Conservation (phyloP, 2,888 invertebrate species). For the Campaea margaritaria region DNA sequence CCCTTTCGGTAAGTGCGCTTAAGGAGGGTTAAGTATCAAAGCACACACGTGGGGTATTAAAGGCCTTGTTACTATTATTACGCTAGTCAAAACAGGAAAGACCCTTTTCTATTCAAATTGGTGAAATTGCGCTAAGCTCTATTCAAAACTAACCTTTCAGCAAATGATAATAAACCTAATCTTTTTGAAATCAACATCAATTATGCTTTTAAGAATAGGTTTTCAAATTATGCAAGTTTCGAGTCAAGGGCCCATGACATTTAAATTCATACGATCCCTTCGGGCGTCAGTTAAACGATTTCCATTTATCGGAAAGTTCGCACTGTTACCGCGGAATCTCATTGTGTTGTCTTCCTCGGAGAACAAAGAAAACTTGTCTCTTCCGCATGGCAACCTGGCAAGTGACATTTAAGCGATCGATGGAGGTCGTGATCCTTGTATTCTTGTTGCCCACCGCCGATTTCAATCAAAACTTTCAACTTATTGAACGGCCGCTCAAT, state of each 20-base stretch:
- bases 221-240: constrained; percentile 12
- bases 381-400: constrained; percentile 77
- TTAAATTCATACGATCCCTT: constrained; percentile 47
- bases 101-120: constrained; percentile 27
- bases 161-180: constrained; percentile 6
- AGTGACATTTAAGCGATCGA: constrained; percentile 81
- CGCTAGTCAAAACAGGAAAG: constrained; percentile 33
- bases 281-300: constrained; percentile 53
- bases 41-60: constrained; percentile 36
- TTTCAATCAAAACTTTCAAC: constrained; percentile 47
- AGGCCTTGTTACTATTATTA: constrained; percentile 34
- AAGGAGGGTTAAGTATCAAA: constrained; percentile 33
- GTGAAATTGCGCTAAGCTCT: constrained; percentile 13
- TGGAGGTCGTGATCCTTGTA: constrained; percentile 71
- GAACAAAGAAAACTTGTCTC: constrained; percentile 70
- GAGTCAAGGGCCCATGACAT: constrained; percentile 44
- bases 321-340: constrained; percentile 65
- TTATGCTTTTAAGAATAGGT: background rate
- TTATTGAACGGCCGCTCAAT: constrained; percentile 37
- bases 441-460: constrained; percentile 54
- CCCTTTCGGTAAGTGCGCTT: constrained; percentile 32
- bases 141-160: constrained; percentile 19
- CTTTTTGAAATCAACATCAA: constrained; percentile 9
- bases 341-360: constrained; percentile 67
- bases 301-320: constrained; percentile 61